A percentile compares a stretch with the other conserved stretches of the same genome.
Evolutionary conservation across 2,888 invertebrate genomes (phyloP).

Genomic region (Rhamphomyia laevipes): DNA sequence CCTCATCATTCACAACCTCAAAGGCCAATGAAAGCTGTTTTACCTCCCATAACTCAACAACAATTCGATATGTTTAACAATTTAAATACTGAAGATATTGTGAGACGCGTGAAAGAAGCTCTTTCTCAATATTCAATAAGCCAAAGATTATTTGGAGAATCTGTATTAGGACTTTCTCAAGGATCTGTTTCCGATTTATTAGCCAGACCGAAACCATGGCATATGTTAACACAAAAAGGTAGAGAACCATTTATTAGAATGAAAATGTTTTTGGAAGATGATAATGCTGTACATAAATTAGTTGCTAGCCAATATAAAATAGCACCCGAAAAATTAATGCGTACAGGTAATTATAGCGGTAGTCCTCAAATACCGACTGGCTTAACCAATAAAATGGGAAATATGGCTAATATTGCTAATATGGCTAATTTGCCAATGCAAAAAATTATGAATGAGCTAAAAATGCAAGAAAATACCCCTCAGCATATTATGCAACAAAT

Average conservation of each 20-base stretch:
- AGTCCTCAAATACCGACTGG: slow-evolving; percentile 58
- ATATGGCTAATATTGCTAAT: slow-evolving; percentile 43
- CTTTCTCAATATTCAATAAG: slow-evolving; percentile 93
- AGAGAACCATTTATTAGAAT: slow-evolving; percentile 94
- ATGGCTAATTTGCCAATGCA: slow-evolving; percentile 37
- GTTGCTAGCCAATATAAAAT: slow-evolving; percentile 97
- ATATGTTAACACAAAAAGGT: slow-evolving; percentile 95
- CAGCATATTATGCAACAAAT: slow-evolving; percentile 47
- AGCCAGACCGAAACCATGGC: slow-evolving; percentile 97
- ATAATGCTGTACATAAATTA: slow-evolving; percentile 87
- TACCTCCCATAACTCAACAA: slow-evolving; percentile 96
- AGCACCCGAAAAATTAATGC: slow-evolving; percentile 93
- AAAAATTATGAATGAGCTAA: slow-evolving; percentile 65
- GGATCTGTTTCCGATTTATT: slow-evolving; percentile 96
- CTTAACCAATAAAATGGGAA: slow-evolving; percentile 63
- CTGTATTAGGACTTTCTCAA: slow-evolving; percentile 90
- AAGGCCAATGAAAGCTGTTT: slow-evolving; percentile 86
- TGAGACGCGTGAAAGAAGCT: slow-evolving; percentile 90
- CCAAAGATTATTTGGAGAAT: slow-evolving; percentile 95
- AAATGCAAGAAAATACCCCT: slow-evolving; percentile 57
- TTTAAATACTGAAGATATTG: slow-evolving; percentile 96
- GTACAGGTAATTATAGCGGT: slow-evolving; percentile 87
- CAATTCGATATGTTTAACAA: slow-evolving; percentile 98
- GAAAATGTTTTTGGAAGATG: slow-evolving; percentile 96
- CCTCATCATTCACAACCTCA: slow-evolving; percentile 74